A percentile compares a stretch with the other conserved stretches of the same genome.
Conservation (phyloP, 2,888 invertebrate species). For the Phengaris alcon region DNA sequence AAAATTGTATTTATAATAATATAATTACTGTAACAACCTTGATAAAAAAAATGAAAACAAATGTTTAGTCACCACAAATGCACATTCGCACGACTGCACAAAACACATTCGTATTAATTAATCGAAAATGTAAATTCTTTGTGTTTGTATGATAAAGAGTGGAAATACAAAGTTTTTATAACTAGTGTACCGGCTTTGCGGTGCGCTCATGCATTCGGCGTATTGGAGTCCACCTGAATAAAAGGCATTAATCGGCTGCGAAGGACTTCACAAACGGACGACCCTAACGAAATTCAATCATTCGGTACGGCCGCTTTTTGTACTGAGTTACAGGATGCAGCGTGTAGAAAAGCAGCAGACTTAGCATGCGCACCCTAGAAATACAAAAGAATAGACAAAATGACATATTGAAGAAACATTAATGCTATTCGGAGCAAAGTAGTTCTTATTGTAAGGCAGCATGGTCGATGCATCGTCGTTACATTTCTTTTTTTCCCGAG, state of each 20-base stretch:
- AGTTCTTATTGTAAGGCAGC: too few relatives aligned
- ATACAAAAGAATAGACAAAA: too few relatives aligned
- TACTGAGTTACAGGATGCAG: not conserved
- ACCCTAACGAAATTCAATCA: slow-evolving; percentile 30
- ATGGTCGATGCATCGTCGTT: too few relatives aligned
- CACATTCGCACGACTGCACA: not conserved
- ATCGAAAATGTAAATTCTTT: not conserved
- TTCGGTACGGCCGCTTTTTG: slow-evolving; percentile 9
- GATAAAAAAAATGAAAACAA: not conserved
- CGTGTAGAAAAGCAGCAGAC: not conserved
- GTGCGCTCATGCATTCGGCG: slow-evolving; percentile 18
- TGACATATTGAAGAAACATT: too few relatives aligned
- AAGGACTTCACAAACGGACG: slow-evolving; percentile 28
- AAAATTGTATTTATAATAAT: too few relatives aligned
- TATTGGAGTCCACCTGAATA: slow-evolving; percentile 26
- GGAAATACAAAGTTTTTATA: slow-evolving; percentile 3
- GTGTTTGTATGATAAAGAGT: not conserved
- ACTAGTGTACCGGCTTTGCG: slow-evolving; percentile 9
- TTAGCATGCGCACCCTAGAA: too few relatives aligned
- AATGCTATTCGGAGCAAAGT: too few relatives aligned
- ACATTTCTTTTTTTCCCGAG: too few relatives aligned
- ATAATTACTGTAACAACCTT: not conserved
- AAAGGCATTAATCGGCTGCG: slow-evolving; percentile 30
- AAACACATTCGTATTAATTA: not conserved
- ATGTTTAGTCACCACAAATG: not conserved